phyloP scores from a whole-genome alignment of 1,140 invertebrate genomes.

The Neocloeon triangulifer region DNA sequence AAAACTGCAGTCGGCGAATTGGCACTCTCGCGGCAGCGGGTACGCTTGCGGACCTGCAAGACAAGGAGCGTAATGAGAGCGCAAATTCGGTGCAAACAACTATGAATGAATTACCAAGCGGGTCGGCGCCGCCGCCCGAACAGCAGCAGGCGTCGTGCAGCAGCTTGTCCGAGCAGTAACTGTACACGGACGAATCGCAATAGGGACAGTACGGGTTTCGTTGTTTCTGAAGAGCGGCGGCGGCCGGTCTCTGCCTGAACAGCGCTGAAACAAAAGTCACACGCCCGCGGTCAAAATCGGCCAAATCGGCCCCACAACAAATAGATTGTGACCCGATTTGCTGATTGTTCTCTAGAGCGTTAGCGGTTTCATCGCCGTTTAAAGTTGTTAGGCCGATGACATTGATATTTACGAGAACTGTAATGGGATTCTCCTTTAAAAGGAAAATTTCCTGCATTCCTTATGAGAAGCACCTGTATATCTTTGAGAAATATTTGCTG shows the following conservation, averaged over 20 bases:
- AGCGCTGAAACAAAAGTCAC: slow-evolving; percentile 10
- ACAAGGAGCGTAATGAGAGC: neutral
- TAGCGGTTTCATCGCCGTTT: too few relatives aligned
- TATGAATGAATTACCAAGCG: neutral
- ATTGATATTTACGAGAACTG: too few relatives aligned
- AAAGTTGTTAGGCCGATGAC: too few relatives aligned
- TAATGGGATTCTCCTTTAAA: too few relatives aligned
- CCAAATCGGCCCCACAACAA: slow-evolving; percentile 1
- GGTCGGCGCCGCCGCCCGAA: slow-evolving; percentile 27
- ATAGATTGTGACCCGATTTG: neutral
- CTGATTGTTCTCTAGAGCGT: too few relatives aligned
- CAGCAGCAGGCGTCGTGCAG: slow-evolving; percentile 54
- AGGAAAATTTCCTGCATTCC: too few relatives aligned
- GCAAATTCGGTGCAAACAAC: neutral
- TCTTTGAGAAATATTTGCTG: too few relatives aligned
- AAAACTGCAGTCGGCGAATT: slow-evolving; percentile 39
- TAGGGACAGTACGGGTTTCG: slow-evolving; percentile 29
- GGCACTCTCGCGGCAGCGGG: slow-evolving; percentile 29
- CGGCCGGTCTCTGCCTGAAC: slow-evolving; percentile 11
- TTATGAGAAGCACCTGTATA: too few relatives aligned
- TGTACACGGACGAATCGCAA: slow-evolving; percentile 49
- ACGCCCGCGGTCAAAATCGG: neutral
- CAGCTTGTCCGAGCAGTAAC: slow-evolving; percentile 46
- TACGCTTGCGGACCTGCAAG: slow-evolving; percentile 12
- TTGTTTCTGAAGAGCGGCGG: slow-evolving; percentile 5